Base-by-base conservation (phyloP, 2,113 vertebrate species). In the Myotis yumanensis region DNA sequence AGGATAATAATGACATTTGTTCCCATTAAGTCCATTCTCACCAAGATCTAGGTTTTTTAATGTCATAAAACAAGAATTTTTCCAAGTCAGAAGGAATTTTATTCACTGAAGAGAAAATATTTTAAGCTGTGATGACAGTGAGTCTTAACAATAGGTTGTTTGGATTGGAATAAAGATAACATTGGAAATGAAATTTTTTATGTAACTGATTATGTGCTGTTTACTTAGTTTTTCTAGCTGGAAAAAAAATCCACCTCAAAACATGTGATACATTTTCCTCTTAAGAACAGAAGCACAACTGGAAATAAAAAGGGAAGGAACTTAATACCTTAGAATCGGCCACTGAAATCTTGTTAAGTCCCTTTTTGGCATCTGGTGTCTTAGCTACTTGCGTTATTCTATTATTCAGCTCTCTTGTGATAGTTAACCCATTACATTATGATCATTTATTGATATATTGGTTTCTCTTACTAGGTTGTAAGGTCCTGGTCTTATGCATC, bases 151-250 rank as follows among this genome's bases (percentile, higher is more conserved):
- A 28, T 86, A 84, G 62, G 43, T 89, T 95, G 89, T 96, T 97
- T 97, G 85, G 54, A 88, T 95, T 92, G 72, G 76, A 92, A 79
- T 95, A 96, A 96, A 94, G 81, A 92, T 94, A 90, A 95, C 81
- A 93, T 40, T 92, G 72, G 89, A 85, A 90, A 93, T 92, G 85
- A 88, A 92, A 43, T 46, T 48, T 93, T 95, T 96, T 93, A 64
- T 95, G 54, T 93, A 92, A 76, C 90, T 69, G 86, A 68, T 92
- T 82, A 35, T 82, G 64, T 51, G 35, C 62, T 82, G 62, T 37
- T 95, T 18, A 85, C 40, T 89, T 88, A 82, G 32, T 72, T 88
- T 96, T 84, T 86, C 46, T 93, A 77, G 32, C 51, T 90, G 52
- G 73, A 81, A 35, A 43, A 68, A 89, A 69, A 83, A 30, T 48